phyloP scores from a whole-genome alignment of 2,113 vertebrate genomes.

The Cygnus buccinator region DNA sequence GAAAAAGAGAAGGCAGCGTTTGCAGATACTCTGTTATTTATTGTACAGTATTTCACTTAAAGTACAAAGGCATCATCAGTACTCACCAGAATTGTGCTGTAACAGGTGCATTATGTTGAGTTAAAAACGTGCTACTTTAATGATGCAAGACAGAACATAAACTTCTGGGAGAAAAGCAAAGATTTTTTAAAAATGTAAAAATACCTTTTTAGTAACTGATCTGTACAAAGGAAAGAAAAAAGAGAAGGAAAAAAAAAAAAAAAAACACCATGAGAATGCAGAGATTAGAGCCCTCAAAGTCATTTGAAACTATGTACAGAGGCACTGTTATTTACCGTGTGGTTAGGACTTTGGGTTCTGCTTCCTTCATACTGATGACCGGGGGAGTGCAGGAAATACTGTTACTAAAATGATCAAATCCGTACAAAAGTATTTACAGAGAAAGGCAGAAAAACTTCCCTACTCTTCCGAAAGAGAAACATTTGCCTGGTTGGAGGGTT shows the following conservation, averaged over 20 bases:
- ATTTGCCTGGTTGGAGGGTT: constrained; percentile 29
- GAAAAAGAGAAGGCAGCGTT: not conserved
- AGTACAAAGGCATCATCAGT: constrained; percentile 78
- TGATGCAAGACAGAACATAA: constrained; percentile 50
- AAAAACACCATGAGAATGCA: not conserved
- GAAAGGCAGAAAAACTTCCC: constrained; percentile 69
- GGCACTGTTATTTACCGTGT: constrained; percentile 63
- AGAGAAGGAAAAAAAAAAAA: not conserved
- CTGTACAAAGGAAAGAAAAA: constrained; percentile 54
- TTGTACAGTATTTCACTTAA: constrained; percentile 78
- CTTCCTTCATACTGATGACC: constrained; percentile 81
- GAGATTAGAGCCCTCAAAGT: constrained; percentile 55
- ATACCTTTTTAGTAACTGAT: constrained; percentile 58
- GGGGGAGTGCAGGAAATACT: constrained; percentile 61
- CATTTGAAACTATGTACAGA: constrained; percentile 63
- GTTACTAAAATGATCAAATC: constrained; percentile 71
- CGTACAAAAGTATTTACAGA: constrained; percentile 77
- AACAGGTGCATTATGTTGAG: constrained; percentile 55
- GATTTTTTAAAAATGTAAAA: constrained; percentile 47
- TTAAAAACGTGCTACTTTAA: constrained; percentile 58
- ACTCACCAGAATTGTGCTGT: constrained; percentile 73
- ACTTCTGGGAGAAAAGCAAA: constrained; percentile 28
- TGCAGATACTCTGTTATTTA: constrained; percentile 80
- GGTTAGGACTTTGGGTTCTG: constrained; percentile 67
- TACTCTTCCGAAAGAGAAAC: constrained; percentile 67